A percentile compares a stretch with the other conserved stretches of the same genome.
Conservation (phyloP, 2,797 vertebrate species). For the Gadopsis marmoratus region DNA sequence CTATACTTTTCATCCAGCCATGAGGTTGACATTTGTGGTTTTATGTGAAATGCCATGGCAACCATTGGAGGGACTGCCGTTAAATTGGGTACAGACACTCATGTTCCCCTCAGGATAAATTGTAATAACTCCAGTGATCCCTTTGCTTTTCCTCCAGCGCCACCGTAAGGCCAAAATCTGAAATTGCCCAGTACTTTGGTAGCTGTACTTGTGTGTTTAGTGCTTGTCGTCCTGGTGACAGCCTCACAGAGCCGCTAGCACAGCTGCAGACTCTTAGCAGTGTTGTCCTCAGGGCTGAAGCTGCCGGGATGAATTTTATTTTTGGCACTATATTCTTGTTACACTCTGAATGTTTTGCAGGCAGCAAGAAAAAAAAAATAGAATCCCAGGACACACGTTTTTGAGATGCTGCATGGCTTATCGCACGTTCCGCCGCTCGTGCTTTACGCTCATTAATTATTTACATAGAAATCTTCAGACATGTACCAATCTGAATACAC, state of each 20-base stretch:
- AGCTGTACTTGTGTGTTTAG: neutral
- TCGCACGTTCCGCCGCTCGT: constrained; percentile 28
- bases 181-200: neutral
- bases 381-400: constrained; percentile 27
- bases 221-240: neutral
- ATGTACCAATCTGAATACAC: constrained; percentile 33
- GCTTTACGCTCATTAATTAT: constrained; percentile 49
- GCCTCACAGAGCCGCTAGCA: neutral
- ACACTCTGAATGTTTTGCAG: constrained; percentile 27
- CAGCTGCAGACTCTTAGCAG: neutral
- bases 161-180: neutral
- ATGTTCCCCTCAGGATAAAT: neutral
- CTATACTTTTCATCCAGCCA: neutral
- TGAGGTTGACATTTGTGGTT: neutral
- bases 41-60: neutral
- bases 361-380: neutral
- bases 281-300: neutral
- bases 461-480: constrained; percentile 27
- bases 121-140: neutral
- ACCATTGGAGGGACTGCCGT: neutral
- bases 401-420: constrained; percentile 29
- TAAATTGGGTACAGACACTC: neutral
- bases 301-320: constrained; percentile 21
- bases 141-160: neutral
- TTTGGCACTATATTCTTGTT: constrained; percentile 5